Evolutionary conservation across 2,113 vertebrate species (phyloP), one percentile per base, ranked within the genome.

Genomic region (Zosterops pallidus): DNA sequence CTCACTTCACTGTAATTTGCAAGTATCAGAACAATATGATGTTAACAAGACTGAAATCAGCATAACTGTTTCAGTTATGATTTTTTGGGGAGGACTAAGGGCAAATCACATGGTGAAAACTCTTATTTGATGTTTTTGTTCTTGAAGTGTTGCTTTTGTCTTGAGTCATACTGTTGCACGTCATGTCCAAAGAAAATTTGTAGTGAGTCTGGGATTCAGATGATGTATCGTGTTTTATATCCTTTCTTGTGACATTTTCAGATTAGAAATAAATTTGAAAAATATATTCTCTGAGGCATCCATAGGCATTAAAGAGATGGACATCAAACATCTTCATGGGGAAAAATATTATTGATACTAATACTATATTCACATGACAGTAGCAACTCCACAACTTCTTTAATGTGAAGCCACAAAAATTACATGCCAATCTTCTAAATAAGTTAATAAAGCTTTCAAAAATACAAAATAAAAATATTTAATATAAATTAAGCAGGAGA

Each of bases 221-320:
- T 19, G 47, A 35, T 29, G 74, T 5, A 57, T 4, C 10, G 41
- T 0, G 1, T 56, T 86, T 49, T 74, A 62, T 1, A 1, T n/a
- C 11, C 11, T 21, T 88, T 68, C 53, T 49, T 50, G 29, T 4
- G 35, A 35, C 1, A 0, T 67, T 94, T 81, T 83, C 62, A 91
- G 53, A 85, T 35, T 55, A 50, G 21, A 59, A 75, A 33, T 44
- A 26, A 79, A 86, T n/a, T 3, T 72, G 19, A 71, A 80, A 24
- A 57, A 62, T n/a, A 22, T 28, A 64, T 15, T 78, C 14, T 55
- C 56, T 63, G 42, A 70, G 59, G 71, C 11, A 80, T 23, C 37
- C 14, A 6, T 5, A 53, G 17, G 76, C 67, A 39, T 46, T 83
- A 62, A 67, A 3, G 1, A 57, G 14, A 65, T 5, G 28, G 25